Percentiles rank a stretch among this genome's conserved stretches.
These are phyloP conservation scores for Amphimallon solstitiale DNA, from an alignment of 2,888 invertebrate genomes.

Conservation along the genomic window DNA sequence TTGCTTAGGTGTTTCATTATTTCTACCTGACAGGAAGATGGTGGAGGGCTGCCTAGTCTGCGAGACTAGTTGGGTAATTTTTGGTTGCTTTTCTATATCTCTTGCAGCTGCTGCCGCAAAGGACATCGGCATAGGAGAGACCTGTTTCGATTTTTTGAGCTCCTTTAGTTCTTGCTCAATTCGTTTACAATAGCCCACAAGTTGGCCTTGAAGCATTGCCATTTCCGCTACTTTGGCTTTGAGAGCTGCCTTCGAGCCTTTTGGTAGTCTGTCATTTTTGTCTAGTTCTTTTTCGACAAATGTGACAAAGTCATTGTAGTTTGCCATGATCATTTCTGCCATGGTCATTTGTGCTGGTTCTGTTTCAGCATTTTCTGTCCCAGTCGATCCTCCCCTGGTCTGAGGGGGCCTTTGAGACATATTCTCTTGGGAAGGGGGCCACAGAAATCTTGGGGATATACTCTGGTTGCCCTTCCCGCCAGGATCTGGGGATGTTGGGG, in stretches of 20 bases:
- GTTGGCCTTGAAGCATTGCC: no score
- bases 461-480: neutral
- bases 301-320: no score
- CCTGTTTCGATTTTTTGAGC: no score
- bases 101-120: neutral
- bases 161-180: no score
- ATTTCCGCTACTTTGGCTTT: no score
- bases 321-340: neutral
- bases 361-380: no score
- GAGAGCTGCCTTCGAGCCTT: neutral
- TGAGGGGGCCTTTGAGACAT: neutral
- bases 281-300: no score
- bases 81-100: neutral
- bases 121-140: neutral
- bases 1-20: neutral
- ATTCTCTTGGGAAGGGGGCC: neutral
- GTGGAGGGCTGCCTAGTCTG: neutral
- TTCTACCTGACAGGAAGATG: neutral
- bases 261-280: neutral
- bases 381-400: neutral
- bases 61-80: neutral
- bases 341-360: neutral
- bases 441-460: no score
- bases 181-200: no score
- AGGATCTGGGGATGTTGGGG: no score